phyloP scores from a whole-genome alignment of 2,797 vertebrate genomes.

The Cyprinella venusta region DNA sequence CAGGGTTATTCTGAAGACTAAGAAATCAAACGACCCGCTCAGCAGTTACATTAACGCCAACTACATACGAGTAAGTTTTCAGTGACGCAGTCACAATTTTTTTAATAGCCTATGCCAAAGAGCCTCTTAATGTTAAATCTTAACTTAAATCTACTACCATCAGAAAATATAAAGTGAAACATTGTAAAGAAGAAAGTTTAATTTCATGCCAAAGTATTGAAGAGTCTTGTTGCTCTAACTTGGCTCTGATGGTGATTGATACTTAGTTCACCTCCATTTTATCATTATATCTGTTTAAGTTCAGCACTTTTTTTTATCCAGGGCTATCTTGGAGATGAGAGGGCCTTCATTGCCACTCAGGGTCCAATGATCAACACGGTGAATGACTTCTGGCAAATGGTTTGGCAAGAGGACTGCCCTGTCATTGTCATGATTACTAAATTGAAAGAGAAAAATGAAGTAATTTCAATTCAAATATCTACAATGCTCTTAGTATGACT shows the following conservation, averaged over 20 bases:
- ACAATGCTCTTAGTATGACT: not conserved
- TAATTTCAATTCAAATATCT: conserved; percentile 60
- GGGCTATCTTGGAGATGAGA: conserved; percentile 89
- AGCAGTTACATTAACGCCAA: conserved; percentile 97
- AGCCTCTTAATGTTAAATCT: not conserved
- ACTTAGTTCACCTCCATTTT: not conserved
- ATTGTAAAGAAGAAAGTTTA: not conserved
- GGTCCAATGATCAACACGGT: conserved; percentile 99
- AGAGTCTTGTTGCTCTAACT: not conserved
- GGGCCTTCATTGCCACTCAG: conserved; percentile 92
- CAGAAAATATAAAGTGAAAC: not conserved
- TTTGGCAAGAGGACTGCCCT: conserved; percentile 92
- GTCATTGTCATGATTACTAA: conserved; percentile 99
- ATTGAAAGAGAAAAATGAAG: conserved; percentile 98
- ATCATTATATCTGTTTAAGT: conserved; percentile 1
- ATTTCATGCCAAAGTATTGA: not conserved
- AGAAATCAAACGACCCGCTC: conserved; percentile 84
- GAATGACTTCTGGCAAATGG: conserved; percentile 98
- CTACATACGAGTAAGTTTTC: conserved; percentile 88
- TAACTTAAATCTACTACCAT: not conserved
- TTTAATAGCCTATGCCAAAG: not conserved
- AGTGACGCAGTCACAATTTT: not conserved
- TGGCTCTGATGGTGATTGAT: not conserved
- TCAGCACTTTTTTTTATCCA: conserved; percentile 65
- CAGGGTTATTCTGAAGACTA: conserved; percentile 90